These are phyloP conservation scores for Ctenochaetus hawaiiensis DNA, from an alignment of 2,797 vertebrate species.

Conservation along the genomic window DNA sequence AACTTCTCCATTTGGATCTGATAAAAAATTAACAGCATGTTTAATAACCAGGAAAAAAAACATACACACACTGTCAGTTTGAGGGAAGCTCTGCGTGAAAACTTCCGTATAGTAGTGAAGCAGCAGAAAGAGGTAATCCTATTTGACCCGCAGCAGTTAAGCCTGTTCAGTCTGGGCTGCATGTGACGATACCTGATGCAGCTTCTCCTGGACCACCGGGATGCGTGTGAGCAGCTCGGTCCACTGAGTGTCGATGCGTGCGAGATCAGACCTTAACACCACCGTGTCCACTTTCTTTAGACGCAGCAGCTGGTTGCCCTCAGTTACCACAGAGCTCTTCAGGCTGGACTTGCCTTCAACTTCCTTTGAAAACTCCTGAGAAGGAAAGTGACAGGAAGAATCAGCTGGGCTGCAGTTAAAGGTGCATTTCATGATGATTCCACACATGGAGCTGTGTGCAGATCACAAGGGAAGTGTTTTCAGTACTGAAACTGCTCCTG, in stretches of 20 bases:
- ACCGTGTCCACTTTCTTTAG: conserved; percentile 96
- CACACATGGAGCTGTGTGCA: not conserved
- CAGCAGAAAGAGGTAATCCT: conserved; percentile 55
- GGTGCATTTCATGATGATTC: not conserved
- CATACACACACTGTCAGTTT: not conserved
- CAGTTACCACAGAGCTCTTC: conserved; percentile 91
- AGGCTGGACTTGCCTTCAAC: conserved; percentile 93
- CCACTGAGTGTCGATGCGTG: conserved; percentile 92
- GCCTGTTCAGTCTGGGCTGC: conserved; percentile 36
- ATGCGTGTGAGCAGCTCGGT: conserved; percentile 93
- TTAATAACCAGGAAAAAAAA: conserved; percentile 7
- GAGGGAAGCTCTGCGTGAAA: conserved; percentile 16
- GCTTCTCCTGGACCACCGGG: conserved; percentile 95
- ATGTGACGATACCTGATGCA: conserved; percentile 91
- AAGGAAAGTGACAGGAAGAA: conserved; percentile 1
- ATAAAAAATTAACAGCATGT: not conserved
- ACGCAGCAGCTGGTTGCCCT: conserved; percentile 93
- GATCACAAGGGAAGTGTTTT: not conserved
- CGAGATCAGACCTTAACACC: conserved; percentile 89
- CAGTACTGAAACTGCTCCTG: too few species aligned
- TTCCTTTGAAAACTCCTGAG: conserved; percentile 97
- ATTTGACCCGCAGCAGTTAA: conserved; percentile 54
- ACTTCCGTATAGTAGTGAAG: conserved; percentile 17
- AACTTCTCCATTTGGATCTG: conserved; percentile 98
- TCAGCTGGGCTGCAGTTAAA: not conserved